Evolutionary conservation across 2,113 vertebrate species (phyloP).

Genomic region (Pseudopodoces humilis): DNA sequence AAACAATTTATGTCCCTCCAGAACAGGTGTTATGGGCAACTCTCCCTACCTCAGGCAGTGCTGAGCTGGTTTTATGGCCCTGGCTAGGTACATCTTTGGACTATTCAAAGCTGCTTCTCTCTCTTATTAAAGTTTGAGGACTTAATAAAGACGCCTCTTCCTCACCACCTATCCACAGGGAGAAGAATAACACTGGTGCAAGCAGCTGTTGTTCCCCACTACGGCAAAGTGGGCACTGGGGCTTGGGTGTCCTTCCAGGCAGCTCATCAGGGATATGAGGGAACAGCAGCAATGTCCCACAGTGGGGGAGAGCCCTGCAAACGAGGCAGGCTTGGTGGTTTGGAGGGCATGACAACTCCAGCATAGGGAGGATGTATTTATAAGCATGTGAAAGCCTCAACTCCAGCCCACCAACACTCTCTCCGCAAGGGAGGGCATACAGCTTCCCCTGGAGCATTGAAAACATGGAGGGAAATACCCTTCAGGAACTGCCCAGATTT

Average conservation of each 20-base stretch:
- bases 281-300: fast-evolving
- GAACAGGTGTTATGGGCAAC: fast-evolving
- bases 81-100: background rate
- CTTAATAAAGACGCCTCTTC: fast-evolving
- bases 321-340: fast-evolving
- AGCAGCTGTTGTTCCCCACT: background rate
- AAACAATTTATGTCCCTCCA: background rate
- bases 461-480: slow-evolving; percentile 56
- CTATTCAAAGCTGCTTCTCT: background rate
- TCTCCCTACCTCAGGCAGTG: background rate
- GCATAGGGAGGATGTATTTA: background rate
- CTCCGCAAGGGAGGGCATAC: background rate
- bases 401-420: background rate
- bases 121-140: background rate
- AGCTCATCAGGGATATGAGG: background rate
- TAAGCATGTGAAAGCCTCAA: background rate
- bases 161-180: background rate
- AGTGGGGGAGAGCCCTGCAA: background rate
- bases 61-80: background rate
- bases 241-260: fast-evolving
- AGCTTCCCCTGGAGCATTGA: background rate
- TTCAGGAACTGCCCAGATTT: slow-evolving; percentile 39
- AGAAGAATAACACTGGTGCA: background rate
- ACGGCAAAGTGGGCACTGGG: background rate
- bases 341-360: background rate